phyloP scores from a whole-genome alignment of 2,113 vertebrate species.

The Sorex fumeus region DNA sequence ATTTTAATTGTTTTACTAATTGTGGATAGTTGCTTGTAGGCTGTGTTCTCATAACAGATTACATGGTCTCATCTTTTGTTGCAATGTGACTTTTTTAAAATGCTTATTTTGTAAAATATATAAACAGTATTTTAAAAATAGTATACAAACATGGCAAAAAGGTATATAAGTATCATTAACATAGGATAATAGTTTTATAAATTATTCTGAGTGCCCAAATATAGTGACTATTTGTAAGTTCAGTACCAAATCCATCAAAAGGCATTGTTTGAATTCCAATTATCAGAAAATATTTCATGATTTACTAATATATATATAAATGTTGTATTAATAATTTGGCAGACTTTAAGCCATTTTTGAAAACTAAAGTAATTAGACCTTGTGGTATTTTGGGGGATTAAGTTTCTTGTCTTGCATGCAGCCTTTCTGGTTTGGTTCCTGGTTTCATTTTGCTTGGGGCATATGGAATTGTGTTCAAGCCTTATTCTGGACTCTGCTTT shows the following conservation, averaged over 20 bases:
- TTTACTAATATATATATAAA: not conserved
- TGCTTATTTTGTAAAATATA: not conserved
- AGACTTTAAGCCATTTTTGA: not conserved
- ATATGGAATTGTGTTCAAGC: no score
- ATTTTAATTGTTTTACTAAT: no score
- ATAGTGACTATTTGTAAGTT: not conserved
- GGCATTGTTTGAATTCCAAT: not conserved
- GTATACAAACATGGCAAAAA: not conserved
- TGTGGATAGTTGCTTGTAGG: no score
- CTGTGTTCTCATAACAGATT: no score
- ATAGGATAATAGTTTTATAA: not conserved
- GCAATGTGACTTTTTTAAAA: no score
- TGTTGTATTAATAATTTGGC: not conserved
- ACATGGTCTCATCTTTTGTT: no score
- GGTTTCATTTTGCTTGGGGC: no score
- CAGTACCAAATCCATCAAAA: not conserved
- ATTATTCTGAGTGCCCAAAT: not conserved
- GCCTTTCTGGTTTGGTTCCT: not conserved
- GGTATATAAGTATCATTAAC: not conserved
- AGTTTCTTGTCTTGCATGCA: no score
- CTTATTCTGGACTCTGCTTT: no score
- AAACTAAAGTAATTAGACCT: not conserved
- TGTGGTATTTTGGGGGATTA: no score
- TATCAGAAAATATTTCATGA: not conserved
- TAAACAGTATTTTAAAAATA: not conserved